These are phyloP conservation scores for Drosophila anceps DNA, from an alignment of 2,888 invertebrate species.

Conservation along the genomic window DNA sequence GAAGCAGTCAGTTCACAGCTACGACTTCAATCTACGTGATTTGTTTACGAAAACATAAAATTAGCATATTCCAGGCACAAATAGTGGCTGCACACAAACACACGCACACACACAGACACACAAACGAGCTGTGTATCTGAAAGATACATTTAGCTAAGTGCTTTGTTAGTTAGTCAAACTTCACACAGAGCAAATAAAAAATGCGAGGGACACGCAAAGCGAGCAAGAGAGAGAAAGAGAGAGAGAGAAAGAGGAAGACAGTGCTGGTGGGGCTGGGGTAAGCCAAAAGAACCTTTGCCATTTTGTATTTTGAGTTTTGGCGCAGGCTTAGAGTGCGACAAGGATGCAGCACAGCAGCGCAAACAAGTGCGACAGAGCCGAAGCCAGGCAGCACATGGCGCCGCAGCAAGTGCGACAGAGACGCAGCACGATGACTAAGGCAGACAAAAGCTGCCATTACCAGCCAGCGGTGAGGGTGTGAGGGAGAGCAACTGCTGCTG, in stretches of 20 bases:
- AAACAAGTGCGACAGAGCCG: conserved; percentile 48
- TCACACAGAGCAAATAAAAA: conserved; percentile 58
- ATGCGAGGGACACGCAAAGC: conserved; percentile 5
- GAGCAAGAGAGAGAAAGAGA: not conserved
- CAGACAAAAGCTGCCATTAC: not conserved
- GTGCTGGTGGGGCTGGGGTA: not conserved
- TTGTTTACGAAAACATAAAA: conserved; percentile 67
- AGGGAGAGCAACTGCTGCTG: not conserved
- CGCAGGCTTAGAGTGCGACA: conserved; percentile 67
- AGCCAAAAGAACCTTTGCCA: conserved; percentile 67
- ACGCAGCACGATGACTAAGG: conserved; percentile 11
- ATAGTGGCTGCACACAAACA: conserved; percentile 16
- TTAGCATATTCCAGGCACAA: conserved; percentile 65
- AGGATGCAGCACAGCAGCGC: conserved; percentile 26
- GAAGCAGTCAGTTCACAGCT: conserved; percentile 14
- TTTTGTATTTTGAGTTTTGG: conserved; percentile 78
- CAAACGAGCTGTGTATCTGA: conserved; percentile 16
- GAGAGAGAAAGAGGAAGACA: not conserved
- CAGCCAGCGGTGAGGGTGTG: not conserved
- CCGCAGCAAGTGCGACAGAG: conserved; percentile 43
- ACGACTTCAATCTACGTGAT: conserved; percentile 65
- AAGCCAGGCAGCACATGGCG: conserved; percentile 26
- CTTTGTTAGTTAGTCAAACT: conserved; percentile 68
- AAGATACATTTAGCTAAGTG: conserved; percentile 73
- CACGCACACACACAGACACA: conserved; percentile 8